Base-by-base conservation (phyloP, 2,888 invertebrate species). In the Euzetes globulus region DNA sequence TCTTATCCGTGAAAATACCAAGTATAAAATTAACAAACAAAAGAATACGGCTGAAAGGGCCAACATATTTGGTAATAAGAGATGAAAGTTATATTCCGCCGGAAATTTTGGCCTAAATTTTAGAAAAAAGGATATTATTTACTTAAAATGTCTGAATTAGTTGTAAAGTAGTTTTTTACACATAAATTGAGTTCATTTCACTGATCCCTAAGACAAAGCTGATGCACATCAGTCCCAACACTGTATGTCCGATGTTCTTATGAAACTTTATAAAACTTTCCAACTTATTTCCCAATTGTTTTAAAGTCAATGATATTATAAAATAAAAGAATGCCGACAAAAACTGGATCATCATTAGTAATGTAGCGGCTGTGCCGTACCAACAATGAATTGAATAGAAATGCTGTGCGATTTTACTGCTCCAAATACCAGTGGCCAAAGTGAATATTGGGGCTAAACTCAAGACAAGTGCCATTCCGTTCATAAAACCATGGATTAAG, bases 351-450 rank as follows among this genome's bases (percentile, higher is more conserved):
- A 70, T 1, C 45, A n/a, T 17, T 70, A 19, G 5, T 1, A 45
- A 11, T 4, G 47, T 9, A 47, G 47, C 19, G 15, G 47, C 11
- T 25, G 19, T 13, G 1, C 70, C 70, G 19, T 45, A 22, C 45
- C 25, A 70, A n/a, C 41, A 45, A n/a, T 70, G 70, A 13, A 70
- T 70, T 17, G 47, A 70, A 70, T 70, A 45, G 25, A 70, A 70
- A 1, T 22, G 47, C 4, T 27, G 9, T 15, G 70, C 47, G 27
- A 70, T 70, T n/a, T 15, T 25, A 41, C 45, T 22, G 0, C 27
- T 47, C 2, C 22, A 47, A 17, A 70, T 1, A 15, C 37, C 70
- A 27, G 4, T 13, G 1, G 25, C 15, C 27, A 70, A 11, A 11
- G 47, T 27, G 27, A 47, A 70, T 1, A 47, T 25, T 2, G 70